These are phyloP conservation scores for Zaprionus inermis DNA, from an alignment of 1,140 invertebrate species.

Conservation along the genomic window DNA sequence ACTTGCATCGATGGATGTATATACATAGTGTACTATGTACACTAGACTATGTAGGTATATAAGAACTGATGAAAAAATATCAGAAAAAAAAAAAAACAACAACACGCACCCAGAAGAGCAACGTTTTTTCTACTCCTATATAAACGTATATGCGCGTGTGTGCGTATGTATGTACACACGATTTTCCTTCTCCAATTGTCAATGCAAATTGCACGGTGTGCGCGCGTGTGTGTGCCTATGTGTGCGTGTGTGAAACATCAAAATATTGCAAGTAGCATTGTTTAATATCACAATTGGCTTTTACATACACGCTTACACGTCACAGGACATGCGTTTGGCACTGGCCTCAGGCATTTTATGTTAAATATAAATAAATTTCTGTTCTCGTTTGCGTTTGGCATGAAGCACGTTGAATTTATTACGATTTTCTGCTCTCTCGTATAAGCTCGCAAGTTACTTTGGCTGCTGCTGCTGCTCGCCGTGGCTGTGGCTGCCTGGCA, in stretches of 20 bases:
- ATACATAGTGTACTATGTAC: conserved; percentile 11
- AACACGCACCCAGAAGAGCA: not conserved
- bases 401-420: conserved; percentile 66
- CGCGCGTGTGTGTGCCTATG: conserved; percentile 18
- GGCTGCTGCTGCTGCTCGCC: conserved; percentile 47
- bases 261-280: conserved; percentile 39
- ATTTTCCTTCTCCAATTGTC: conserved; percentile 40
- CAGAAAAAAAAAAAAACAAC: not conserved
- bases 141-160: not conserved
- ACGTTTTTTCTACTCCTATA: conserved; percentile 1
- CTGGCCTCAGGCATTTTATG: conserved; percentile 65
- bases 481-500: conserved; percentile 24
- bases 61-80: conserved; percentile 6
- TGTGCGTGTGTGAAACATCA: conserved; percentile 35
- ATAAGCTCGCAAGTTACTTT: conserved; percentile 53
- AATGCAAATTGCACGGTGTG: conserved; percentile 32
- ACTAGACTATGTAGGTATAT: conserved; percentile 8
- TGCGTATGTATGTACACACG: conserved; percentile 39
- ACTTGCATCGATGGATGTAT: conserved; percentile 24
- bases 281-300: conserved; percentile 38
- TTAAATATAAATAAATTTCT: conserved; percentile 63
- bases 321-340: conserved; percentile 69
- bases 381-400: conserved; percentile 45
- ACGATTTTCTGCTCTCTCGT: conserved; percentile 62
- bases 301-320: conserved; percentile 50